phyloP scores from a whole-genome alignment of 2,888 invertebrate genomes.

The Rhogogaster chlorosoma region DNA sequence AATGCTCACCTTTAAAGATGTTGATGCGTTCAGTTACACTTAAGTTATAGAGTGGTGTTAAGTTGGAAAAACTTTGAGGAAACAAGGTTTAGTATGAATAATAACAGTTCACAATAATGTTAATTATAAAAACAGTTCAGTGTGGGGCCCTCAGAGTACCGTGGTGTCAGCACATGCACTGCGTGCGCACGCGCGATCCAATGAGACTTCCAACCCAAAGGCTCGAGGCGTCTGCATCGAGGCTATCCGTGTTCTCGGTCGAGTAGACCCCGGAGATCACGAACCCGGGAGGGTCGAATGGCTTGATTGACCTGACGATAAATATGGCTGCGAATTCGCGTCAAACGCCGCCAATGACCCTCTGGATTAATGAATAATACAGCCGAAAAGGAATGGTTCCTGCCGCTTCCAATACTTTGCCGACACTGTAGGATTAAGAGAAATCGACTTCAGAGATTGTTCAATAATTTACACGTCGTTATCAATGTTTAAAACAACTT shows the following conservation, averaged over 20 bases:
- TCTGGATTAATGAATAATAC: neutral
- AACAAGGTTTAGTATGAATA: conserved; percentile 60
- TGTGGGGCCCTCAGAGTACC: conserved; percentile 68
- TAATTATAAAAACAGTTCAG: conserved; percentile 72
- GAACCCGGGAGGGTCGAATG: conserved; percentile 38
- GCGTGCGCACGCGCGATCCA: conserved; percentile 53
- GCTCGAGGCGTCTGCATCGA: conserved; percentile 23
- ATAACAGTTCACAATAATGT: conserved; percentile 66
- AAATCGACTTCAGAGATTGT: neutral
- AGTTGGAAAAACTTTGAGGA: conserved; percentile 45
- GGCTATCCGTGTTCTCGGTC: neutral
- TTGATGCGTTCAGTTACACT: conserved; percentile 45
- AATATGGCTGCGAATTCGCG: conserved; percentile 25
- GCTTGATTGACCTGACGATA: conserved; percentile 14
- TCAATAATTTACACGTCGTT: neutral
- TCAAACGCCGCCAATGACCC: neutral
- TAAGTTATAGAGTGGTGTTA: conserved; percentile 37
- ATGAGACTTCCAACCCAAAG: conserved; percentile 31
- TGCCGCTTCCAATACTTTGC: neutral
- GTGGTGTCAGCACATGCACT: conserved; percentile 65
- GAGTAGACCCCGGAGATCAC: conserved; percentile 6
- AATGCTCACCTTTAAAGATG: conserved; percentile 41
- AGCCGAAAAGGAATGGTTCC: neutral
- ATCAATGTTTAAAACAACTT: neutral
- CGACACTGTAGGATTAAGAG: neutral